Percentiles rank a stretch among this genome's conserved stretches.
These are phyloP conservation scores for Heterochromis multidens DNA, from an alignment of 2,113 vertebrate genomes.

Conservation along the genomic window DNA sequence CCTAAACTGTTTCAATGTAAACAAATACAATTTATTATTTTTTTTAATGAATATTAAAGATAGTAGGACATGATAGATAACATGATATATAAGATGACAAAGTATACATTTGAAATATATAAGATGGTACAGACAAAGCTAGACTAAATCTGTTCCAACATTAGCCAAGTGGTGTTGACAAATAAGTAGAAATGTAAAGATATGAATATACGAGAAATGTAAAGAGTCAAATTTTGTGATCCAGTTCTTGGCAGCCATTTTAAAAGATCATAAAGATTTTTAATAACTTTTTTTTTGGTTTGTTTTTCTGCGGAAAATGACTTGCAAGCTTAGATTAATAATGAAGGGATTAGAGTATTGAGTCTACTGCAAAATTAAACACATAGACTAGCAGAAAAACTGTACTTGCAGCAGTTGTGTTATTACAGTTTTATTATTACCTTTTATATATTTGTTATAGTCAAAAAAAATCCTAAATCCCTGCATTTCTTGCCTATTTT, in stretches of 20 bases:
- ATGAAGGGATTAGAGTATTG: neutral
- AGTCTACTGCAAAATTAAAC: neutral
- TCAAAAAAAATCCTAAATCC: neutral
- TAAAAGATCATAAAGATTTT: neutral
- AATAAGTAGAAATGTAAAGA: fast-evolving
- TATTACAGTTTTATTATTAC: neutral
- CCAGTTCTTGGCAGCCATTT: neutral
- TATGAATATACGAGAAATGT: fast-evolving
- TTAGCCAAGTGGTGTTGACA: neutral
- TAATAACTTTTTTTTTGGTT: neutral
- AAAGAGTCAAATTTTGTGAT: neutral
- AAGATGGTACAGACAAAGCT: neutral
- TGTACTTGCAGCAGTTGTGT: neutral
- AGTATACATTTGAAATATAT: neutral
- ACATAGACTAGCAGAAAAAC: neutral
- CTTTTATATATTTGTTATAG: neutral
- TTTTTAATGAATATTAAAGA: no score
- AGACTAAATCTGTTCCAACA: neutral
- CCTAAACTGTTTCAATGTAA: neutral
- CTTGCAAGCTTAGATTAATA: neutral
- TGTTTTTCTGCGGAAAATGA: neutral
- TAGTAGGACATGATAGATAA: no score
- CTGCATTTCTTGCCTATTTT: neutral
- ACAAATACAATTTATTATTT: neutral
- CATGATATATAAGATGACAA: fast-evolving